Base-by-base conservation (phyloP, 2,113 vertebrate genomes). In the Dromas ardeola region DNA sequence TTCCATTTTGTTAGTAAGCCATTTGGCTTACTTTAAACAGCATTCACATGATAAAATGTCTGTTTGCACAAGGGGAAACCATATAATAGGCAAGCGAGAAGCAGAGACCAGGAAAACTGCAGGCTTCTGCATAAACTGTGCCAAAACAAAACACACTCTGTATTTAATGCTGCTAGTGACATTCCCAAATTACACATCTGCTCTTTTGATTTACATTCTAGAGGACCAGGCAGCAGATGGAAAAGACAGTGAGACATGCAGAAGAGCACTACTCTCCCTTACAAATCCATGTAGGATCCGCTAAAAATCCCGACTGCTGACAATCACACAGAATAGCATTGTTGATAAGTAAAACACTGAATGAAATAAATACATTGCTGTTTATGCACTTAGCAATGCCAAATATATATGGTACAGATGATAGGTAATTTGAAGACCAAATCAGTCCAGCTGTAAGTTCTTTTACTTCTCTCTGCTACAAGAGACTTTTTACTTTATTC, bases 101-200 rank as follows among this genome's bases (percentile, higher is more conserved):
- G 25, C 58, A 78, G 71, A 93, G 76, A 18, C 30, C 80, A 86
- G 43, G 30, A 61, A 94, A 94, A 94, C 21, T 61, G 40, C 29
- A 88, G 50, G 49, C 93, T 90, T 96, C 65, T 86, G n/a, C 52
- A 88, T 76, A 94, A 96, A 91, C 61, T 82, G 32, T 95, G 53
- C 43, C 65, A 84, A 86, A 80, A 5, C 27, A 82, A 56, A 84
- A 88, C 76, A 81, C 88, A 77, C 27, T 61, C 14, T 55, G 6
- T 97, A 96, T 96, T 97, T 91, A 94, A 59, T 92, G 52, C 78
- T 95, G 93, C 26, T 92, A 82, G 69, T 80, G 65, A 81, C 58
- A 21, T 43, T 86, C 88, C 30, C 78, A 89, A 81, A 79, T 92
- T 81, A 78, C 72, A 80, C 80, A 96, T 87, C 91, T 97, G 71